Base-by-base conservation (phyloP, 2,888 invertebrate species). In the Linnaemya vulpina region DNA sequence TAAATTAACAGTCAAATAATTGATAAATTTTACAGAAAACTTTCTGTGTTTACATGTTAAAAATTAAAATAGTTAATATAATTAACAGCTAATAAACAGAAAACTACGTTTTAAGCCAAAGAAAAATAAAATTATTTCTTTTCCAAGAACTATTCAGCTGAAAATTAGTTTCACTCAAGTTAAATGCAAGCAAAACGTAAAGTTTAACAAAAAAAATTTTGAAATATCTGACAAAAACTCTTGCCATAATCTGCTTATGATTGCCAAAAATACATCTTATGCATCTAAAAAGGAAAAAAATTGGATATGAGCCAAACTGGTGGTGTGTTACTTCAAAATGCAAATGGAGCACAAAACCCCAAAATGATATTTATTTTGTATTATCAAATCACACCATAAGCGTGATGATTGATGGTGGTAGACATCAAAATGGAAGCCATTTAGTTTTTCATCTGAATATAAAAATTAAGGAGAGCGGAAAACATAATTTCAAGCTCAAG, bases 191-290 rank as follows among this genome's bases (percentile, higher is more conserved):
- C 49, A 77, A 68, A 35, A 13, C 22, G 10, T 20, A 15, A 22
- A 7, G 17, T 11, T 40, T 22, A 15, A 0, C 43, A 67, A 43
- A 46, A 55, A n/a, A 46, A 13, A 9, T 9, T 13, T 1, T 53
- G 63, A 38, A 35, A 38, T 58, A 11, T 49, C 17, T 8, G 22
- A 55, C 22, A 77, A 63, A 38, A 82, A 67, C 71, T 58, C 43
- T 67, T 67, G 49, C 60, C 17, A 20, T 73, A 77, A 77, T 73
- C 77, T 35, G 58, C 58, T 25, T 67, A 62, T 51, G 71, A 76
- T 73, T 83, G 77, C 76, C 77, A 83, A 77, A 82, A 71, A 74
- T 9, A 67, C 60, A 82, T 35, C 22, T 58, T 17, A 67, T 55
- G 49, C 63, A 49, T 77, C 40, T 65, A 30, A n/a, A n/a, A n/a